Conservation (phyloP, 1,140 invertebrate species). For the Sminthurides bifidus region DNA sequence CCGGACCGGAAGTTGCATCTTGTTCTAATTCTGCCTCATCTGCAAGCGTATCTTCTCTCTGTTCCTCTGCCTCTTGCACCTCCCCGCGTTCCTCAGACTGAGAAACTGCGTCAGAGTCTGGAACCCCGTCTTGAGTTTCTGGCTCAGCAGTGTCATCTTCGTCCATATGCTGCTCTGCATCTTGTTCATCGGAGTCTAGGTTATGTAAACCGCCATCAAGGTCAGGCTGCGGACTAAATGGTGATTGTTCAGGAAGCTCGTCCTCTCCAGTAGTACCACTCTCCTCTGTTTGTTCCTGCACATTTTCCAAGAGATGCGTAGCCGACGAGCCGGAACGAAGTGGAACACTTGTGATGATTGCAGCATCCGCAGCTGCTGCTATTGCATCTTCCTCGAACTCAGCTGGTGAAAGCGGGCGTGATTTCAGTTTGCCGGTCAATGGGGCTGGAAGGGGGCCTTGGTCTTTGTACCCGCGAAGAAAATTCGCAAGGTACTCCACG, state of each 20-base stretch:
- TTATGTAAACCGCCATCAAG: no score
- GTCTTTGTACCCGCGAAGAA: conserved; percentile 42
- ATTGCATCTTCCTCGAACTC: conserved; percentile 4
- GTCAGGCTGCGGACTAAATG: no score
- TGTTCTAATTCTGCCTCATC: not conserved
- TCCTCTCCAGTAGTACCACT: not conserved
- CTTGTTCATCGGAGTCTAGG: no score
- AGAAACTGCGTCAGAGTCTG: not conserved
- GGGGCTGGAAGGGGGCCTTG: not conserved
- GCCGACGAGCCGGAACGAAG: not conserved
- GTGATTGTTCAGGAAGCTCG: not conserved
- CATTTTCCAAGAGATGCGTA: not conserved
- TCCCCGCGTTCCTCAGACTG: not conserved
- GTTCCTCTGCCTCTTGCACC: not conserved
- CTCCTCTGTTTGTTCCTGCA: conserved; percentile 7
- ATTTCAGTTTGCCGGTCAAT: not conserved
- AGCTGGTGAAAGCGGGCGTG: not conserved
- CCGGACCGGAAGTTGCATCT: not conserved
- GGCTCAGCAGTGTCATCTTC: not conserved
- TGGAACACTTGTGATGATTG: not conserved
- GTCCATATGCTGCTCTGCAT: not conserved
- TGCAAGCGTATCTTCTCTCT: not conserved
- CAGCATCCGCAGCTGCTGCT: not conserved
- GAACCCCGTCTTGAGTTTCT: not conserved
- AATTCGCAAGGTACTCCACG: conserved; percentile 65